A percentile compares a stretch with the other conserved stretches of the same genome.
Evolutionary conservation across 2,113 vertebrate species (phyloP).

Genomic region (Empidonax traillii): DNA sequence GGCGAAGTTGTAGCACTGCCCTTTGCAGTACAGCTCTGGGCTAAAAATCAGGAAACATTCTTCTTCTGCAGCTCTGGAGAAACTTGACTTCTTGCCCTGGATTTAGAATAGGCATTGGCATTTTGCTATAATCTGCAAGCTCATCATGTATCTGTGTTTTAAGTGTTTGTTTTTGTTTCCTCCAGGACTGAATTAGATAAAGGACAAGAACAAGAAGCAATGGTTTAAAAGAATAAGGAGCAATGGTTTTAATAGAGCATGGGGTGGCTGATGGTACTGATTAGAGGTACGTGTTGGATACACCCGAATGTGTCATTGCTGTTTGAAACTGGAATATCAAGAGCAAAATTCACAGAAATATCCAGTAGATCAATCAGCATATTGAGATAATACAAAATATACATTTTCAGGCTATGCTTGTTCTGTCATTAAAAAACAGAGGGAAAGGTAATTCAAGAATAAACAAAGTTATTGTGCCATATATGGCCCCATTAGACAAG

Average conservation of each 20-base stretch:
- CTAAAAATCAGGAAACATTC: not conserved
- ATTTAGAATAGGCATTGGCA: not conserved
- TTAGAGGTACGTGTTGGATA: not conserved
- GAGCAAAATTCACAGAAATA: not conserved
- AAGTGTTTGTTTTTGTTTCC: not conserved
- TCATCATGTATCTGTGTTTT: fast-evolving
- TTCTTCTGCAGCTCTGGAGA: not conserved
- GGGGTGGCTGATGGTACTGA: not conserved
- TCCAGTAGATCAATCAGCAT: not conserved
- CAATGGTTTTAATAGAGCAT: not conserved
- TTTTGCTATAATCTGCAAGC: not conserved
- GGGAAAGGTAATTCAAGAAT: not conserved
- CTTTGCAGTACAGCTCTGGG: not conserved
- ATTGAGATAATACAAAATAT: not conserved
- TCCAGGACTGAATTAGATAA: not conserved
- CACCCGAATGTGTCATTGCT: not conserved
- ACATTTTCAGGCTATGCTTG: not conserved
- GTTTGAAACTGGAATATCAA: not conserved
- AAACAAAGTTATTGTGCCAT: not conserved
- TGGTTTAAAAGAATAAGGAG: not conserved
- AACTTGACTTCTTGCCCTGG: not conserved
- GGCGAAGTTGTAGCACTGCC: not conserved
- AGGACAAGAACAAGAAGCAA: not conserved
- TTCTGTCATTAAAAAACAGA: not conserved
- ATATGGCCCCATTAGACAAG: not conserved